These are phyloP conservation scores for Zonotrichia albicollis DNA, from an alignment of 2,797 vertebrate species.

Conservation along the genomic window DNA sequence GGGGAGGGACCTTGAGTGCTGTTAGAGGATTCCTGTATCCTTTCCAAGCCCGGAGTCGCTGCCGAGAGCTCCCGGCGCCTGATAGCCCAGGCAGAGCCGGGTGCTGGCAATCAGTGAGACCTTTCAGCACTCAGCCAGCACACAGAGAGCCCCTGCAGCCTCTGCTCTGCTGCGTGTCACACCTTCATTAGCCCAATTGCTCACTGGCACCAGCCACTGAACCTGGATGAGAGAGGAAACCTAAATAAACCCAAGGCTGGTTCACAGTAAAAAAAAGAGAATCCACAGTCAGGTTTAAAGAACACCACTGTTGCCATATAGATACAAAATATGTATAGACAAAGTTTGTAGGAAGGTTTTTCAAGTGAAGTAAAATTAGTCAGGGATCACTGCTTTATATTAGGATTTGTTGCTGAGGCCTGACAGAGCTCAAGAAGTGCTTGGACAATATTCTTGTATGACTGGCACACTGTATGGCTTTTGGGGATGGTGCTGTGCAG, in stretches of 20 bases:
- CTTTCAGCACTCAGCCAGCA: background rate
- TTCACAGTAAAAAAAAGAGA: background rate
- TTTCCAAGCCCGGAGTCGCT: background rate
- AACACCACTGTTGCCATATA: background rate
- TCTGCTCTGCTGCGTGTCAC: background rate
- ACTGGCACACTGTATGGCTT: background rate
- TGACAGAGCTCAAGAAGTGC: background rate
- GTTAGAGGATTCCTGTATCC: background rate
- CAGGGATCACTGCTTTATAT: background rate
- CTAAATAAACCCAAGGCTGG: background rate
- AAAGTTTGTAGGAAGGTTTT: background rate
- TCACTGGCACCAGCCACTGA: background rate
- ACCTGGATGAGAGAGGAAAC: background rate
- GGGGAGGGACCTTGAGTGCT: background rate
- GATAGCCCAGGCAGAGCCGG: background rate
- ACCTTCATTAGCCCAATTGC: constrained; percentile 17
- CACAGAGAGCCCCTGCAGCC: constrained; percentile 5
- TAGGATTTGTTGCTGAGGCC: background rate
- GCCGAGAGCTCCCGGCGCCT: background rate
- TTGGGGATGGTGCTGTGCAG: background rate
- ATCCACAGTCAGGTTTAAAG: background rate
- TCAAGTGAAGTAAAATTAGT: background rate
- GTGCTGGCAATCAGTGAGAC: background rate
- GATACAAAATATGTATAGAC: background rate
- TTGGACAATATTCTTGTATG: background rate